Evolutionary conservation across 2,888 invertebrate genomes (phyloP).

Genomic region (Clivina fossor): DNA sequence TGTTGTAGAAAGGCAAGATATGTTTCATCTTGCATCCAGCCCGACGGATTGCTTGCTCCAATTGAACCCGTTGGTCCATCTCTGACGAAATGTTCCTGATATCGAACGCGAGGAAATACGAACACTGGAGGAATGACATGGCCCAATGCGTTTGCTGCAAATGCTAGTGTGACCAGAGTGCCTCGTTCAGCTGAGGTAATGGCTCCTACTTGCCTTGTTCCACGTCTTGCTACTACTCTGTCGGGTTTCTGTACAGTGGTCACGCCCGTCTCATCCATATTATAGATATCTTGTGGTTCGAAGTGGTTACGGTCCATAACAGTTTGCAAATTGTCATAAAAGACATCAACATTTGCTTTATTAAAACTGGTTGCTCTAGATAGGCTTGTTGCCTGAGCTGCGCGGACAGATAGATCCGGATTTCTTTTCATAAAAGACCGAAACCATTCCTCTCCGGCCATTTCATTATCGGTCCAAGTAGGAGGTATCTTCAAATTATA

Average conservation of each 20-base stretch:
- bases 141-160: constrained; percentile 43
- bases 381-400: constrained; percentile 41
- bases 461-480: constrained; percentile 40
- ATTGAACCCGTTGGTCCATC: constrained; percentile 37
- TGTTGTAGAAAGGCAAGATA: constrained; percentile 37
- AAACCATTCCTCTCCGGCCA: constrained; percentile 42
- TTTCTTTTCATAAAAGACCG: constrained; percentile 40
- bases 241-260: constrained; percentile 45
- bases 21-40: constrained; percentile 40
- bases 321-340: not conserved
- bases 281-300: constrained; percentile 27
- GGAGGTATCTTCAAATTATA: constrained; percentile 38
- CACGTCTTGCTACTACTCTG: constrained; percentile 45
- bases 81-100: constrained; percentile 36
- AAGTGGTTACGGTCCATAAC: constrained; percentile 37
- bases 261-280: constrained; percentile 34
- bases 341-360: constrained; percentile 34
- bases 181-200: constrained; percentile 45
- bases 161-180: constrained; percentile 41
- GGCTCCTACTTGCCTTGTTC: constrained; percentile 44
- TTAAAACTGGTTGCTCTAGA: constrained; percentile 39
- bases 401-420: constrained; percentile 38
- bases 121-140: constrained; percentile 44
- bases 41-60: constrained; percentile 40
- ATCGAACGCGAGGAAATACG: constrained; percentile 43